Evolutionary conservation across 1,140 invertebrate genomes (phyloP).

Genomic region (Melanaphis sacchari): DNA sequence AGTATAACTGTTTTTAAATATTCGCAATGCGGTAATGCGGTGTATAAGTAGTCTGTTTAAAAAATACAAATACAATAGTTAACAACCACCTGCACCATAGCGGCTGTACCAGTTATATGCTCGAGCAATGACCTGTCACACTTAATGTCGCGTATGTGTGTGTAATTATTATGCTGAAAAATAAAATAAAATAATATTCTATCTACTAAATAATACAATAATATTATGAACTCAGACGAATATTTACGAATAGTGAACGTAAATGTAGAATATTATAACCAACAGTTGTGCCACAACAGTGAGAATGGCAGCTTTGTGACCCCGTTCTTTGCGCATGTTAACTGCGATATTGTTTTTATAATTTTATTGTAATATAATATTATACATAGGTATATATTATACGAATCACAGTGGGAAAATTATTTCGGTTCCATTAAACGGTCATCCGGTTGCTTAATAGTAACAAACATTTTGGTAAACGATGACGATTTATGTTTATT

Average conservation of each 20-base stretch:
- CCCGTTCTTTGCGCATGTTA: constrained; percentile 12
- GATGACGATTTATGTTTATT: background rate
- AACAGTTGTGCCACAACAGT: background rate
- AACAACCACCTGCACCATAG: background rate
- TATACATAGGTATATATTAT: background rate
- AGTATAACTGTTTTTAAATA: background rate
- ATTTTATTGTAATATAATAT: constrained; percentile 4
- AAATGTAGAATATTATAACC: background rate
- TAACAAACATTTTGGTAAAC: background rate
- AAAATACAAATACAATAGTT: constrained; percentile 4
- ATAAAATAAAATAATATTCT: background rate
- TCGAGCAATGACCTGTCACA: constrained; percentile 21
- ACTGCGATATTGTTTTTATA: background rate
- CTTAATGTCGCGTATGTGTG: background rate
- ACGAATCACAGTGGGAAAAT: background rate
- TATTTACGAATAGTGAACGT: background rate
- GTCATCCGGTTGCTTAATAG: constrained; percentile 11
- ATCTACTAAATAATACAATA: background rate
- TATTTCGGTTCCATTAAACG: constrained; percentile 43
- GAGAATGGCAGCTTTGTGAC: constrained; percentile 45
- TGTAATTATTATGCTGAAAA: background rate
- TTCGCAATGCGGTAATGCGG: background rate
- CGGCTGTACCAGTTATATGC: no score
- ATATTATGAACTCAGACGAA: background rate
- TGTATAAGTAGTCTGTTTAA: background rate